These are phyloP conservation scores for Phrynocephalus forsythii DNA, from an alignment of 2,797 vertebrate genomes.

Conservation along the genomic window DNA sequence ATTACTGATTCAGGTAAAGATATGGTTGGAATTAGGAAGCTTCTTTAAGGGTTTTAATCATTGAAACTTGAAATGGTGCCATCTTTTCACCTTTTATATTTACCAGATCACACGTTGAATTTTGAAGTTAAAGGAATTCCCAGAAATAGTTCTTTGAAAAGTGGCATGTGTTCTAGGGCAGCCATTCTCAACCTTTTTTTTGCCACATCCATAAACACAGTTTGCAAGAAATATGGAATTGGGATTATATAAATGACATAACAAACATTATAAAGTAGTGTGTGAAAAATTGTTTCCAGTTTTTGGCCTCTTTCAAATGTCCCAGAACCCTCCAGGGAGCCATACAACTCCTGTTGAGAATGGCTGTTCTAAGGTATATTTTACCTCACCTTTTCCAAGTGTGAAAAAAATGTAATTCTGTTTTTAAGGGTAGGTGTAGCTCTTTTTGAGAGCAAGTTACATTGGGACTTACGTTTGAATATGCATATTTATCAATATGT, in stretches of 20 bases:
- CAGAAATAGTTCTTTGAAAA: slow-evolving; percentile 47
- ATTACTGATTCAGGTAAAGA: not conserved
- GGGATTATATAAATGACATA: no score
- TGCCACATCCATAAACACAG: no score
- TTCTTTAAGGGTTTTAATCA: no score
- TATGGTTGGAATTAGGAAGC: no score
- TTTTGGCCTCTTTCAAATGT: no score
- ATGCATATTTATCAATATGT: not conserved
- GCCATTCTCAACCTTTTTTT: no score
- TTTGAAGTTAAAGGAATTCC: slow-evolving; percentile 61
- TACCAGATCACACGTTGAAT: slow-evolving; percentile 69
- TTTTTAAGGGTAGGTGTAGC: not conserved
- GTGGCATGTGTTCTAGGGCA: slow-evolving; percentile 27
- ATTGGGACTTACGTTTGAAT: not conserved
- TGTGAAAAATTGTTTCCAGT: no score
- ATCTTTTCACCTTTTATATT: slow-evolving; percentile 73
- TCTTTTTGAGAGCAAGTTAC: not conserved
- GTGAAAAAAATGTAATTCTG: not conserved
- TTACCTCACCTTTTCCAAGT: slow-evolving; percentile 28
- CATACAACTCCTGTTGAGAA: no score
- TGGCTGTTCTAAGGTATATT: slow-evolving; percentile 46
- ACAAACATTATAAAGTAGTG: no score
- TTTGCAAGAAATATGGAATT: no score
- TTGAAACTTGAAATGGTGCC: slow-evolving; percentile 60
- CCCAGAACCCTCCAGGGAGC: no score